These are phyloP conservation scores for Corbicula japonica DNA, from an alignment of 2,888 invertebrate genomes.

Conservation along the genomic window DNA sequence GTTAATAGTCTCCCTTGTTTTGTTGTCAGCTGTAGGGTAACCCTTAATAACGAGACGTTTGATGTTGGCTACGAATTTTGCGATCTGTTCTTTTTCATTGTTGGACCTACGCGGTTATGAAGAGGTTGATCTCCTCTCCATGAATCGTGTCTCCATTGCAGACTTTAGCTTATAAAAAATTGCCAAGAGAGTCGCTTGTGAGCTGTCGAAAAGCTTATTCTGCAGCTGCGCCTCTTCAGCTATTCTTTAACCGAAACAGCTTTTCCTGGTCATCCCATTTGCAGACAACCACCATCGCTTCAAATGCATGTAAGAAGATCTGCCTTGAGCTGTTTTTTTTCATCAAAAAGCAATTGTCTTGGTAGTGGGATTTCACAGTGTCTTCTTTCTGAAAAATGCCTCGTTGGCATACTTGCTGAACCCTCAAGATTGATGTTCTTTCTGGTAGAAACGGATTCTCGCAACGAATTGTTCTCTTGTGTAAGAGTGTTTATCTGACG, in stretches of 20 bases:
- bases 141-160: slow-evolving; percentile 33
- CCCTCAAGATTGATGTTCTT: no score
- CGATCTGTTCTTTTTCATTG: slow-evolving; percentile 30
- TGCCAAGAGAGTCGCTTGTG: background rate
- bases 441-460: no score
- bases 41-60: slow-evolving; percentile 30
- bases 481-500: background rate
- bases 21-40: slow-evolving; percentile 39
- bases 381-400: background rate
- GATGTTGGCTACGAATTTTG: slow-evolving; percentile 48
- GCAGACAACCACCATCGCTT: slow-evolving; percentile 17
- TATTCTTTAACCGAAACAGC: slow-evolving; percentile 33
- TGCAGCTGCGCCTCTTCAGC: slow-evolving; percentile 44
- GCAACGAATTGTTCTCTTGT: background rate
- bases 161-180: slow-evolving; percentile 5
- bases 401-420: background rate
- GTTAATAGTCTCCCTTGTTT: slow-evolving; percentile 38
- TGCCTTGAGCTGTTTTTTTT: slow-evolving; percentile 36
- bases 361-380: slow-evolving; percentile 27
- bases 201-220: slow-evolving; percentile 46
- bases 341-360: slow-evolving; percentile 41
- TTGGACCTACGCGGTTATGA: slow-evolving; percentile 34
- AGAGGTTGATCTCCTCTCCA: slow-evolving; percentile 20
- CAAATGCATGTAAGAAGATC: slow-evolving; percentile 38
- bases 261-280: slow-evolving; percentile 41